Base-by-base conservation (phyloP, 2,888 invertebrate species). In the Limulus polyphemus region DNA sequence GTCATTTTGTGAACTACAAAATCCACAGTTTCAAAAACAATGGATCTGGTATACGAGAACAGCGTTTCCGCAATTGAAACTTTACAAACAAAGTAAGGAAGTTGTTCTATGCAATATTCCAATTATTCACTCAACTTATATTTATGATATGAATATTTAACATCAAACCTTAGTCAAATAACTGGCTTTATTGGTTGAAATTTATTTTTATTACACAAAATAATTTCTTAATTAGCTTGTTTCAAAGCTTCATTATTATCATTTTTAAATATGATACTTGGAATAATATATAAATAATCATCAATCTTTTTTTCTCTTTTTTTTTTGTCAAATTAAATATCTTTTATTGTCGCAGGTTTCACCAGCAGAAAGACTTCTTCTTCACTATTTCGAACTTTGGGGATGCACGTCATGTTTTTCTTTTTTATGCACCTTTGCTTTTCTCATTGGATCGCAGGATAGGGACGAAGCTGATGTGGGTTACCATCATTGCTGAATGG, bases 401-500 rank as follows among this genome's bases (percentile, higher is more conserved):
- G 13, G 81, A 82, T 71, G 83, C 84, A 0, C 74, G 79, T 51
- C 76, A 81, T 72, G 78, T 81, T 0, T 77, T 81, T 49, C 79
- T 82, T 50, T 71, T 80, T 14, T 72, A 82, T 62, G 81, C 83
- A 61, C 84, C 84, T 0, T 51, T 83, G 0, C 68, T 82, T 11
- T 80, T 80, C 14, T 75, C 80, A 5, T 62, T 83, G 12, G 81
- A 82, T 70, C 80, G 80, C 0, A 78, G 79, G 58, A 79, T 83
- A 17, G 83, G 82, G 0, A 76, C 81, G 2, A 80, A 82, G 68
- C 73, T 84, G 10, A 70, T 84, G 4, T 78, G 83, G 66, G 80
- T 81, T 11, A 76, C 82, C 47, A 77, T 81, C 0, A 77, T 82
- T 5, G 79, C 83, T 0, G 81, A 83, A 62, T 84, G 84, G 83